Conservation (phyloP, 2,888 invertebrate genomes). For the Macaria liturata region DNA sequence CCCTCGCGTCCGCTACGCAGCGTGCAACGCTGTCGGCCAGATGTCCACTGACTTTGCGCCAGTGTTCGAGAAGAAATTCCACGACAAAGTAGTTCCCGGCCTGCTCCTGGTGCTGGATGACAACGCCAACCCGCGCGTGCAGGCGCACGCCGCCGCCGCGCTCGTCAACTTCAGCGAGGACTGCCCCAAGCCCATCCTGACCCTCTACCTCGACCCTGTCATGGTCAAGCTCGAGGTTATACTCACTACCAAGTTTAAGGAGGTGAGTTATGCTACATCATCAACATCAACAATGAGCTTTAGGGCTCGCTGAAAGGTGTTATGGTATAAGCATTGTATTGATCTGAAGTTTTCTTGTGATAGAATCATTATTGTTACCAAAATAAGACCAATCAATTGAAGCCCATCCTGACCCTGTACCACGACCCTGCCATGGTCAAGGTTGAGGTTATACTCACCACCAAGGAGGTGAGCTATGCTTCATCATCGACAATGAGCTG, state of each 20-base stretch:
- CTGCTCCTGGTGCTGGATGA: slow-evolving; percentile 95
- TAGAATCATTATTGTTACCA: too few relatives aligned
- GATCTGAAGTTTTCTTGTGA: too few relatives aligned
- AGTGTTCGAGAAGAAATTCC: slow-evolving; percentile 98
- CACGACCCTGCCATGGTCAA: slow-evolving; percentile 95
- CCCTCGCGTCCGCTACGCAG: slow-evolving; percentile 96
- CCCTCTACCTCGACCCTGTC: slow-evolving; percentile 94
- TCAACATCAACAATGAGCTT: too few relatives aligned
- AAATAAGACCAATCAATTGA: too few relatives aligned
- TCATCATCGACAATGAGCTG: too few relatives aligned
- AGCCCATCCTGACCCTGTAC: slow-evolving; percentile 94
- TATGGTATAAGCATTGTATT: too few relatives aligned
- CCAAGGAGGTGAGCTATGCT: slow-evolving; percentile 91
- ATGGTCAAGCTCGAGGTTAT: slow-evolving; percentile 96
- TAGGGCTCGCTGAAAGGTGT: too few relatives aligned
- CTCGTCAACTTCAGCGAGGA: slow-evolving; percentile 99
- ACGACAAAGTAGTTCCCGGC: slow-evolving; percentile 96
- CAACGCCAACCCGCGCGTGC: slow-evolving; percentile 95
- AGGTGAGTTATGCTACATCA: slow-evolving; percentile 73
- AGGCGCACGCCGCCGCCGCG: slow-evolving; percentile 95
- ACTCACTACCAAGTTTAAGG: slow-evolving; percentile 95
- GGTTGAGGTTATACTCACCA: slow-evolving; percentile 93
- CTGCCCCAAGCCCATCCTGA: slow-evolving; percentile 97
- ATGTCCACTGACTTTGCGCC: slow-evolving; percentile 99
- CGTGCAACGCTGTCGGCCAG: slow-evolving; percentile 99